phyloP scores from a whole-genome alignment of 1,140 invertebrate species.

The Papilio xuthus region DNA sequence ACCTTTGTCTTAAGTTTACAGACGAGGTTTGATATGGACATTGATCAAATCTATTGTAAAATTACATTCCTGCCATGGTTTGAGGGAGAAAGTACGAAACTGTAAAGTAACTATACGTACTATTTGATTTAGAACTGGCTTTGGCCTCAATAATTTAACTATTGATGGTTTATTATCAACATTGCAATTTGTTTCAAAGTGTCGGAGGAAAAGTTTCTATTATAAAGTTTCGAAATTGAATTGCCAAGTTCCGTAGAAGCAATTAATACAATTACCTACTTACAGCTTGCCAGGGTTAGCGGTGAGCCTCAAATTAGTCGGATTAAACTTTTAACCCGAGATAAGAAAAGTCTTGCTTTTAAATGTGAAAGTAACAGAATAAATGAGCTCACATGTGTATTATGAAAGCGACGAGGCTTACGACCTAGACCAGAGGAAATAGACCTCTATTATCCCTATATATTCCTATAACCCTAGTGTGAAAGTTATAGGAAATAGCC shows the following conservation, averaged over 20 bases:
- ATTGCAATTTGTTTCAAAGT: slow-evolving; percentile 20
- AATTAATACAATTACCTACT: slow-evolving; percentile 25
- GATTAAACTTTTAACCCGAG: slow-evolving; percentile 13
- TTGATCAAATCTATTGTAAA: background rate
- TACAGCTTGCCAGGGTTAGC: slow-evolving; percentile 19
- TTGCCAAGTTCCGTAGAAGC: background rate
- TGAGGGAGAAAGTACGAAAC: background rate
- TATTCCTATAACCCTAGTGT: too few species aligned
- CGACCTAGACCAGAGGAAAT: too few species aligned
- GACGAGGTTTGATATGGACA: background rate
- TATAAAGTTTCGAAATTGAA: slow-evolving; percentile 17
- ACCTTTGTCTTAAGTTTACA: background rate
- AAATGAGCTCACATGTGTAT: background rate
- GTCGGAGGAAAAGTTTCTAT: slow-evolving; percentile 17
- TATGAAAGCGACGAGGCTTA: too few species aligned
- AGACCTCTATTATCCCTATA: too few species aligned
- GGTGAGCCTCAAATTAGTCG: slow-evolving; percentile 12
- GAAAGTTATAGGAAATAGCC: too few species aligned
- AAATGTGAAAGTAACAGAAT: slow-evolving; percentile 8
- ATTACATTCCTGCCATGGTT: background rate
- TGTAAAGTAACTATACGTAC: too few species aligned
- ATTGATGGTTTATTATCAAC: slow-evolving; percentile 1
- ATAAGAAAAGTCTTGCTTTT: slow-evolving; percentile 20
- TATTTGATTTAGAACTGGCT: background rate
- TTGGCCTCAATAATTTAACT: background rate